These are phyloP conservation scores for Drosophila nasuta DNA, from an alignment of 1,140 invertebrate species.

Conservation along the genomic window DNA sequence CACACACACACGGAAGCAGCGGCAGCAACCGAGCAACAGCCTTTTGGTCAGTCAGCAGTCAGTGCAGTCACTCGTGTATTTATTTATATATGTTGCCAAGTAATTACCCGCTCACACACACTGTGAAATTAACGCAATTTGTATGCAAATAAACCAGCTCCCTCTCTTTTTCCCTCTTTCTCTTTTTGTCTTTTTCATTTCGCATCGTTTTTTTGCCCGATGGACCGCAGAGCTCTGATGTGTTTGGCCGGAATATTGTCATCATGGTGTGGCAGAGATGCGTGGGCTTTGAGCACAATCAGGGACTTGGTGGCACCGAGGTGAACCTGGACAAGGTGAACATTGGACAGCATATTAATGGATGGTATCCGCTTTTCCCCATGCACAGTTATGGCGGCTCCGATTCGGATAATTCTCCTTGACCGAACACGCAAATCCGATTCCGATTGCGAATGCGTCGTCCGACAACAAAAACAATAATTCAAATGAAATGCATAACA, in stretches of 20 bases:
- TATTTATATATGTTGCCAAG: conserved; percentile 49
- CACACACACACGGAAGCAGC: neutral
- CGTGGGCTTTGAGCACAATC: conserved; percentile 94
- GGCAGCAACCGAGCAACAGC: neutral
- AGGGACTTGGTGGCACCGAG: conserved; percentile 93
- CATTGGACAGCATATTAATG: conserved; percentile 90
- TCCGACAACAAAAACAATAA: conserved; percentile 54
- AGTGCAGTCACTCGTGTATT: conserved; percentile 34
- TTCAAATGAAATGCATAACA: conserved; percentile 44
- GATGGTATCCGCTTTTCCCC: conserved; percentile 96
- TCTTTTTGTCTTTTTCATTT: neutral
- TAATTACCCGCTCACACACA: conserved; percentile 55
- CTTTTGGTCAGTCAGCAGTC: conserved; percentile 4
- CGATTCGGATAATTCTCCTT: conserved; percentile 90
- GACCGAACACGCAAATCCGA: conserved; percentile 83
- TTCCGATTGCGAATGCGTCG: conserved; percentile 4
- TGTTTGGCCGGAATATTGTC: conserved; percentile 89
- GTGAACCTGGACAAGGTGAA: conserved; percentile 92
- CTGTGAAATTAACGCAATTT: conserved; percentile 59
- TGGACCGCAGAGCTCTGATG: conserved; percentile 89
- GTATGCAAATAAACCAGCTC: conserved; percentile 56
- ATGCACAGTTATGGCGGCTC: conserved; percentile 89
- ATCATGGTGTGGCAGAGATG: conserved; percentile 96
- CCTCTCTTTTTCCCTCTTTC: neutral
- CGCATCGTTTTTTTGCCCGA: neutral